Percentiles rank a stretch among this genome's conserved stretches.
Evolutionary conservation across 2,797 vertebrate species (phyloP).

Genomic region (Mycteria americana): DNA sequence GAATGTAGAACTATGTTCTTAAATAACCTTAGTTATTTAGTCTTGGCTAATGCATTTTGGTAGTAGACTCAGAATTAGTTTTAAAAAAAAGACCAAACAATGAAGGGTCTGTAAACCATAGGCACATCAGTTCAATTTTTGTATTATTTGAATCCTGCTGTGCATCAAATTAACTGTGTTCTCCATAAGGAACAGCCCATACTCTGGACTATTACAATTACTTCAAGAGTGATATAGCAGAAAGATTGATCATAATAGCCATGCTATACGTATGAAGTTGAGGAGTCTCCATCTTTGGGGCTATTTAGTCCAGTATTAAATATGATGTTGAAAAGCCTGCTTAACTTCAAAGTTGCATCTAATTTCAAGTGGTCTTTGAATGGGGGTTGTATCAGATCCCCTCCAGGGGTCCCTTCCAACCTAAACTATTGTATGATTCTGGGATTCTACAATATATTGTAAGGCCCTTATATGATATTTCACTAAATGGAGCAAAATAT

Average conservation of each 20-base stretch:
- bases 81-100: neutral
- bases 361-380: conserved; percentile 1
- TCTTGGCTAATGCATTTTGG: neutral
- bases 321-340: neutral
- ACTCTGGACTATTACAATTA: neutral
- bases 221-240: neutral
- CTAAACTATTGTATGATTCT: neutral
- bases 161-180: conserved; percentile 53
- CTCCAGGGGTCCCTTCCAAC: neutral
- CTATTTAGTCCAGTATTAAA: neutral
- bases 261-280: neutral
- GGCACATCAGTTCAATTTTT: neutral
- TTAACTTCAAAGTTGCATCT: neutral
- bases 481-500: neutral
- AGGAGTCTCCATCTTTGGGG: neutral
- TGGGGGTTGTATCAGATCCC: neutral
- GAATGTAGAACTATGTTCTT: neutral
- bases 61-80: neutral
- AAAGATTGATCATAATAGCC: neutral
- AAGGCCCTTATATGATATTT: neutral
- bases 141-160: conserved; percentile 31
- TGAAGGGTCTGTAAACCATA: neutral
- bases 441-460: neutral
- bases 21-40: neutral
- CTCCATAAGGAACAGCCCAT: conserved; percentile 66